Conservation (phyloP, 2,113 vertebrate species). For the Phyllopteryx taeniolatus region DNA sequence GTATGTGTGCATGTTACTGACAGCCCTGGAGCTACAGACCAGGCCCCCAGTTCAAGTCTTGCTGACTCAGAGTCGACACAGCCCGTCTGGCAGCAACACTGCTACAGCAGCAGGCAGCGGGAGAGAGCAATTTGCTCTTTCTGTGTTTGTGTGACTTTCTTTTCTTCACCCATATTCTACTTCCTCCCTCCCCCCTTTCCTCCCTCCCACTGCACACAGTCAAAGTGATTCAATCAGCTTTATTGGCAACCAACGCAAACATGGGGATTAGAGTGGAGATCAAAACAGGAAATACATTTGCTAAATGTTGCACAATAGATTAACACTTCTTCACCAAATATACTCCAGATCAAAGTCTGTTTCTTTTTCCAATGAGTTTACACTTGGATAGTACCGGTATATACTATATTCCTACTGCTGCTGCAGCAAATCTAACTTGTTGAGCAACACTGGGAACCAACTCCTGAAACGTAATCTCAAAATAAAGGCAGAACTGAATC, state of each 20-base stretch:
- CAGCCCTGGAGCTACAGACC: conserved; percentile 43
- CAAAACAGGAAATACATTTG: conserved; percentile 52
- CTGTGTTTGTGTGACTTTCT: conserved; percentile 19
- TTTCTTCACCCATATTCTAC: not conserved
- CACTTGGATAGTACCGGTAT: conserved; percentile 7
- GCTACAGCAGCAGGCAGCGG: conserved; percentile 35
- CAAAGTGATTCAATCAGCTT: conserved; percentile 37
- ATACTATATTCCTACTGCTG: conserved; percentile 19
- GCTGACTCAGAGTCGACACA: conserved; percentile 64
- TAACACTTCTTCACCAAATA: conserved; percentile 20
- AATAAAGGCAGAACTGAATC: not conserved
- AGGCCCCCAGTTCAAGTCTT: conserved; percentile 54
- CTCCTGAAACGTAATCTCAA: conserved; percentile 28
- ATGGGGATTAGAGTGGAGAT: conserved; percentile 26
- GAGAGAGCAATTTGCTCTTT: conserved; percentile 37
- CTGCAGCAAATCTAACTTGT: conserved; percentile 16
- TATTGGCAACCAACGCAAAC: conserved; percentile 34
- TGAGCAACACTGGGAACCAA: conserved; percentile 20
- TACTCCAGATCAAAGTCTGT: conserved; percentile 16
- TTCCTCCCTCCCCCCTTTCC: no score
- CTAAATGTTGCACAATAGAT: conserved; percentile 29
- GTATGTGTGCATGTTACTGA: conserved; percentile 25
- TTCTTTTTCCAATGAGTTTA: not conserved
- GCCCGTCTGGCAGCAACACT: conserved; percentile 53
- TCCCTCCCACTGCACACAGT: conserved; percentile 25